phyloP scores from a whole-genome alignment of 2,113 vertebrate species.

The Syngnathus scovelli region DNA sequence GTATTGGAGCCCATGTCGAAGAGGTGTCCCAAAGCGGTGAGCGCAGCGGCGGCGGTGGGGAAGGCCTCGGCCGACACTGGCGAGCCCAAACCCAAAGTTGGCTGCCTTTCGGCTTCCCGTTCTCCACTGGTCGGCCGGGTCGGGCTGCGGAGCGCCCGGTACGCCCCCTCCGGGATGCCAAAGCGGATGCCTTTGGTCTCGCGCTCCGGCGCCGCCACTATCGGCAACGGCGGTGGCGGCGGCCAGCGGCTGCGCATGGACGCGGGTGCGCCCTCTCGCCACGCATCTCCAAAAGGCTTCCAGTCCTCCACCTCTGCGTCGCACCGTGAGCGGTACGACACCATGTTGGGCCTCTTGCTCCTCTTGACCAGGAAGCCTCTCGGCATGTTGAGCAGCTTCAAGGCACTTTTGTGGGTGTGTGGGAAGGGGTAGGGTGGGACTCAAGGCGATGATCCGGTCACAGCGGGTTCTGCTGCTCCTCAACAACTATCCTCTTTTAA shows the following conservation, averaged over 20 bases:
- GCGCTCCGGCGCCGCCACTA: conserved; percentile 41
- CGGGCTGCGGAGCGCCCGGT: conserved; percentile 79
- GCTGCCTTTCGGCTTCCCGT: conserved; percentile 74
- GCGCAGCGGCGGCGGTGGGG: conserved; percentile 70
- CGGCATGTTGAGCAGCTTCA: conserved; percentile 73
- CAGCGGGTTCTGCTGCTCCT: conserved; percentile 2
- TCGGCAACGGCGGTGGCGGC: conserved; percentile 44
- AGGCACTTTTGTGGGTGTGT: conserved; percentile 53
- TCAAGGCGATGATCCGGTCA: not conserved
- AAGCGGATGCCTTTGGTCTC: conserved; percentile 68
- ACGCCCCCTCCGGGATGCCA: conserved; percentile 77
- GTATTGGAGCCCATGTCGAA: conserved; percentile 63
- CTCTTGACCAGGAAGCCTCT: conserved; percentile 87
- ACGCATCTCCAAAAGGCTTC: conserved; percentile 20
- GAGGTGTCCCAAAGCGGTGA: conserved; percentile 64
- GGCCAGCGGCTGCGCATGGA: conserved; percentile 48
- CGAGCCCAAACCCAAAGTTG: conserved; percentile 79
- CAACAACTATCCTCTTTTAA: conserved; percentile 76
- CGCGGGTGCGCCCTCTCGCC: conserved; percentile 38
- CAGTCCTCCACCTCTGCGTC: conserved; percentile 65
- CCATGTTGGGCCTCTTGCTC: conserved; percentile 75
- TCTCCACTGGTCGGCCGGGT: conserved; percentile 83
- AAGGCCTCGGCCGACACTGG: conserved; percentile 83
- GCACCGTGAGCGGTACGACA: conserved; percentile 81
- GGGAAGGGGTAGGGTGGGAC: not conserved